phyloP scores from a whole-genome alignment of 2,113 vertebrate species.

The Aphyosemion australe region DNA sequence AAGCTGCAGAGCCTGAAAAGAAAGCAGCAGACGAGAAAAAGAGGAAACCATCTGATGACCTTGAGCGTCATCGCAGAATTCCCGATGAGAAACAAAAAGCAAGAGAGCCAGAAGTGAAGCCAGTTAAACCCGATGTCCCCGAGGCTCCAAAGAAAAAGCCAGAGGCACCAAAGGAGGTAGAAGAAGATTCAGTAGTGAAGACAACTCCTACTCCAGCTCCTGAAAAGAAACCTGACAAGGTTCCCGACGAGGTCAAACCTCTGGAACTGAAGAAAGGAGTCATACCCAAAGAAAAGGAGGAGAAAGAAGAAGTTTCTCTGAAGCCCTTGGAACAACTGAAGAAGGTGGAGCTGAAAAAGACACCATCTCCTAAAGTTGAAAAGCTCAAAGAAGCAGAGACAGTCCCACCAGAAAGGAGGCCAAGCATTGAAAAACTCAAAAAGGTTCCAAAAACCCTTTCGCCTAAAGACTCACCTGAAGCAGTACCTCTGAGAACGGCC shows the following conservation, averaged over 20 bases:
- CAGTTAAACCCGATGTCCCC: slow-evolving; percentile 58
- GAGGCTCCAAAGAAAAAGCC: slow-evolving; percentile 77
- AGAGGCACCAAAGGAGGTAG: slow-evolving; percentile 44
- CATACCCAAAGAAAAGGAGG: slow-evolving; percentile 62
- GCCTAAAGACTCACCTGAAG: slow-evolving; percentile 62
- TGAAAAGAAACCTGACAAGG: slow-evolving; percentile 56
- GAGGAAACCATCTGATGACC: slow-evolving; percentile 46
- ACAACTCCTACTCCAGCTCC: slow-evolving; percentile 22
- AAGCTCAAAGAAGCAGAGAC: slow-evolving; percentile 70
- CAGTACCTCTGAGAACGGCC: slow-evolving; percentile 56
- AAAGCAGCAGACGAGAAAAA: slow-evolving; percentile 75
- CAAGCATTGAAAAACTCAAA: slow-evolving; percentile 74
- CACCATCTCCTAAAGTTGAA: slow-evolving; percentile 74
- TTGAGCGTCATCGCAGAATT: slow-evolving; percentile 22
- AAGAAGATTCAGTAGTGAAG: slow-evolving; percentile 51
- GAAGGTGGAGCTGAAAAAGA: slow-evolving; percentile 72
- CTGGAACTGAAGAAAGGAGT: slow-evolving; percentile 65
- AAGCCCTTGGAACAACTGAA: slow-evolving; percentile 72
- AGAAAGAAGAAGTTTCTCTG: slow-evolving; percentile 64
- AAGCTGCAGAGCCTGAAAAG: slow-evolving; percentile 69
- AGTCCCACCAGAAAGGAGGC: slow-evolving; percentile 52
- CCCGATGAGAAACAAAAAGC: slow-evolving; percentile 62
- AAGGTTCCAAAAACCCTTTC: slow-evolving; percentile 70
- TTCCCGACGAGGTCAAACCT: slow-evolving; percentile 65
- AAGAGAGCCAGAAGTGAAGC: slow-evolving; percentile 19